A percentile compares a stretch with the other conserved stretches of the same genome.
These are phyloP conservation scores for Patella ulyssiponensis DNA, from an alignment of 2,888 invertebrate genomes.

Conservation along the genomic window DNA sequence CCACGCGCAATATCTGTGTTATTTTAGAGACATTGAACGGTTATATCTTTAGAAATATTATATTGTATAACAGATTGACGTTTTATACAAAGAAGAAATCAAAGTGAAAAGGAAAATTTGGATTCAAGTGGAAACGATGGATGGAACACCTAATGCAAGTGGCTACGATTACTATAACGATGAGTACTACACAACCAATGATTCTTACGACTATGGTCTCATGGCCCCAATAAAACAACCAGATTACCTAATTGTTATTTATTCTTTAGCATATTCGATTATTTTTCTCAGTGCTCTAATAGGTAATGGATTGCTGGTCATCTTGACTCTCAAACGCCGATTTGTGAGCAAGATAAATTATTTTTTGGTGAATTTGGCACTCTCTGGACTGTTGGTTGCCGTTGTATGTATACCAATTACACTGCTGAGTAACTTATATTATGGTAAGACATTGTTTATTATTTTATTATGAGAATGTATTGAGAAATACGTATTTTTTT, in stretches of 20 bases:
- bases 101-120: too few species aligned
- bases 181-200: not conserved
- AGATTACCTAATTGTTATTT: not conserved
- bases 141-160: too few species aligned
- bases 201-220: not conserved
- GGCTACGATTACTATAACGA: too few species aligned
- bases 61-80: too few species aligned
- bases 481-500: not conserved
- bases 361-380: not conserved
- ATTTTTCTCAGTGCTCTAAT: constrained; percentile 3
- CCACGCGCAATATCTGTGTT: too few species aligned
- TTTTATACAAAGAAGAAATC: too few species aligned
- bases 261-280: not conserved
- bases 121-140: too few species aligned
- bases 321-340: not conserved
- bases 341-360: constrained; percentile 1
- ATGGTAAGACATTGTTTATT: not conserved
- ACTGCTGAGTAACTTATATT: not conserved
- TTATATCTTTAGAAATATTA: too few species aligned
- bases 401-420: not conserved
- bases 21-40: too few species aligned
- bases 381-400: not conserved
- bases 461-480: not conserved
- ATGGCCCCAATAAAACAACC: not conserved
- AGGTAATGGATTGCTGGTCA: not conserved